Conservation (phyloP, 2,888 invertebrate species). For the Mayetiola destructor region DNA sequence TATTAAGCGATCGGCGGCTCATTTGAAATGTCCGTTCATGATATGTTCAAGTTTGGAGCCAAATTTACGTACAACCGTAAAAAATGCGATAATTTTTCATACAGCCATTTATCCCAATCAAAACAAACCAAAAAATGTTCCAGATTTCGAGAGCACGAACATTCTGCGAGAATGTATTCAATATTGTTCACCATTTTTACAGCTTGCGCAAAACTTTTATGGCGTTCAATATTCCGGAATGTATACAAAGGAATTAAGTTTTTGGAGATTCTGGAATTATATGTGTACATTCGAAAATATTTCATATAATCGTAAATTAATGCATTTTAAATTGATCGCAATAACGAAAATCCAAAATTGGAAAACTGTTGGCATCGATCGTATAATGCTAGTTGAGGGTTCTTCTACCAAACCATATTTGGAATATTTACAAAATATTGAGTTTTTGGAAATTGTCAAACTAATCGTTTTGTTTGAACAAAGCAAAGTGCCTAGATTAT, state of each 20-base stretch:
- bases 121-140: neutral
- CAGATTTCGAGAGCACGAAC: neutral
- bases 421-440: neutral
- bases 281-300: neutral
- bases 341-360: neutral
- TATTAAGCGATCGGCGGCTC: neutral
- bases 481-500: neutral
- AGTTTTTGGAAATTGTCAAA: neutral
- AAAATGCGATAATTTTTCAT: neutral
- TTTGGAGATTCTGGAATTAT: neutral
- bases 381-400: neutral
- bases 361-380: neutral
- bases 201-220: neutral
- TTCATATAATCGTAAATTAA: neutral
- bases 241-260: neutral
- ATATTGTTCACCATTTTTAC: neutral
- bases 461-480: neutral
- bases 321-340: neutral
- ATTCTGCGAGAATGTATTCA: neutral
- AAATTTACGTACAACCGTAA: neutral
- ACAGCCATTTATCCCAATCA: neutral
- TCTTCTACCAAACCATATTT: neutral
- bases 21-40: neutral
- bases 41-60: neutral
- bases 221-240: neutral